Evolutionary conservation across 2,113 vertebrate genomes (phyloP).

Genomic region (Oryzias curvinotus): DNA sequence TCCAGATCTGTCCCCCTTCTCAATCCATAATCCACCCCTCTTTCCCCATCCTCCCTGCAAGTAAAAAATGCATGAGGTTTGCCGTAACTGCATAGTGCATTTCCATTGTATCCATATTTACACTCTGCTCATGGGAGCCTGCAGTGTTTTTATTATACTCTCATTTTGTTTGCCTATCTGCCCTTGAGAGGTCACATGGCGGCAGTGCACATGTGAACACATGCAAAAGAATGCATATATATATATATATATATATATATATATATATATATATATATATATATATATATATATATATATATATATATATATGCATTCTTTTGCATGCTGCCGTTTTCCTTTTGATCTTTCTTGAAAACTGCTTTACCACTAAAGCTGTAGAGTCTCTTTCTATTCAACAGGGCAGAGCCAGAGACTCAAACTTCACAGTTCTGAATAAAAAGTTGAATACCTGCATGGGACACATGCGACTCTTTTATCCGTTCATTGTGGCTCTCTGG

Average conservation of each 20-base stretch:
- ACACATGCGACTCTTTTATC: too few species aligned
- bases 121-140: slow-evolving; percentile 56
- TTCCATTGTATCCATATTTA: slow-evolving; percentile 75
- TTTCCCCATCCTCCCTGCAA: slow-evolving; percentile 29
- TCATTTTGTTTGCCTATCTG: slow-evolving; percentile 50
- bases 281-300: background rate
- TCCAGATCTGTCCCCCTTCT: slow-evolving; percentile 7
- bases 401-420: background rate
- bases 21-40: slow-evolving; percentile 28
- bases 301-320: background rate
- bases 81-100: slow-evolving; percentile 64
- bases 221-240: slow-evolving; percentile 8
- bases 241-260: background rate
- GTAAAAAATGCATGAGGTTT: slow-evolving; percentile 70
- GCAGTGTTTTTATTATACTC: slow-evolving; percentile 55
- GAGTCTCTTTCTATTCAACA: slow-evolving; percentile 12
- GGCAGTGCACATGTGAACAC: slow-evolving; percentile 20
- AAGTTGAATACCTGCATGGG: background rate
- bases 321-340: too few species aligned
- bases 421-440: background rate
- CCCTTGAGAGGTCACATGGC: slow-evolving; percentile 47
- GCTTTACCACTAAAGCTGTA: slow-evolving; percentile 6
- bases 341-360: slow-evolving; percentile 40
- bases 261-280: background rate
- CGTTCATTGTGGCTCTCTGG: too few species aligned